Percentiles rank a stretch among this genome's conserved stretches.
Evolutionary conservation across 2,797 vertebrate species (phyloP).

Genomic region (Denticeps clupeoides): DNA sequence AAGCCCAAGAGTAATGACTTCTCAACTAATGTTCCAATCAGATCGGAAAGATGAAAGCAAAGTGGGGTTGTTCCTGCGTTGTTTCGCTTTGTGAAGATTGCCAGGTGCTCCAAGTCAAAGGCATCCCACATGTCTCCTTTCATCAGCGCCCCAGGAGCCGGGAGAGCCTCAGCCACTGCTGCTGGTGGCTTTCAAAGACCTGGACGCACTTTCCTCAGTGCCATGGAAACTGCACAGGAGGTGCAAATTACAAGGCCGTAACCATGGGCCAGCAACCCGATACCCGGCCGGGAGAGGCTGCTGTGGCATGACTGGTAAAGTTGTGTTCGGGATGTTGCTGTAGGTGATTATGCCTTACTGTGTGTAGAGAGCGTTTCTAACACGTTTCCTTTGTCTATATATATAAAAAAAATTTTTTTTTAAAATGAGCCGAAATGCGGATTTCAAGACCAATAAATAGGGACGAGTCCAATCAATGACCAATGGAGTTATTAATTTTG

Average conservation of each 20-base stretch:
- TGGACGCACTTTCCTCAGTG: background rate
- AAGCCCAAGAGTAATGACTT: constrained; percentile 3
- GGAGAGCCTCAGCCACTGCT: background rate
- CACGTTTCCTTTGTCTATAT: too few species aligned
- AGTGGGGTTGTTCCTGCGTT: constrained; percentile 6
- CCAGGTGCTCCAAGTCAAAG: constrained; percentile 7
- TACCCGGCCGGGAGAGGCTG: background rate
- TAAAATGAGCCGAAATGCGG: too few species aligned
- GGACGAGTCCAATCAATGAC: too few species aligned
- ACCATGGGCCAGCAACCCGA: background rate
- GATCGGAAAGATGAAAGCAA: constrained; percentile 1
- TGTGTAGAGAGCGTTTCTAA: too few species aligned
- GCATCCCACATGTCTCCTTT: background rate
- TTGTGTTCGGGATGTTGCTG: too few species aligned
- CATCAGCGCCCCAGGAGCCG: background rate
- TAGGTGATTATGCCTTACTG: too few species aligned
- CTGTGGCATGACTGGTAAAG: background rate
- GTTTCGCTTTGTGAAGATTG: constrained; percentile 14
- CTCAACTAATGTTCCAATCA: constrained; percentile 6
- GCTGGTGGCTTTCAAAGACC: background rate
- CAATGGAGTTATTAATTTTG: too few species aligned
- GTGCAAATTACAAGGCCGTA: too few species aligned
- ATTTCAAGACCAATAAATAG: too few species aligned
- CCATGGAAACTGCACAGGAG: constrained; percentile 12
- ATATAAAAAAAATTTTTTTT: too few species aligned